Evolutionary conservation across 2,113 vertebrate genomes (phyloP), one percentile per base, ranked within the genome.

Genomic region (Notothenia coriiceps): DNA sequence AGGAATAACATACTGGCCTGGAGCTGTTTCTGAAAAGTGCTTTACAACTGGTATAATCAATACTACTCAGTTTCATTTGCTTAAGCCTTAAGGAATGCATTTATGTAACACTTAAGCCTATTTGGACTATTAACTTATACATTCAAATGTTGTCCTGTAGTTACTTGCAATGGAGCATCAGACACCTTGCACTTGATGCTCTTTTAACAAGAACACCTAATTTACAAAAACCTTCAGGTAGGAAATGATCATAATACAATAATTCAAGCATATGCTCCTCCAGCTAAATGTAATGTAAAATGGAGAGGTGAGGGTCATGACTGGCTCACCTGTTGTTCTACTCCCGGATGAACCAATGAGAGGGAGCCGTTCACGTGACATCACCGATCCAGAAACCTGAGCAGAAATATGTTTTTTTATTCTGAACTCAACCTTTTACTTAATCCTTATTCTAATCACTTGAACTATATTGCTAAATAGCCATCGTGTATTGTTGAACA

Each of bases 291-390:
- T 50, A 7, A 40, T 40, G 35, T 40, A 40, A 40, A 56, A 8
- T 2, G 2, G 51, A 63, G n/a, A 69, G 33, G 29, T 65, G n/a
- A 35, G 18, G 43, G 20, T 70, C 18, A 3, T 51, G 35, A 22
- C 11, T 25, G 33, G 17, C 57, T 79, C 77, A 96, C 94, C 93
- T 90, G 87, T 22, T 72, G 77, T 70, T 85, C 82, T 94, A 29
- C 43, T 88, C 20, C 80, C 70, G 52, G 91, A 85, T 33, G 88
- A 87, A 52, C 82, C 89, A 86, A 95, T 93, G 51, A 83, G 63
- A 71, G 94, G 95, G 46, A 95, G 88, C 11, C 83, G 88, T 50
- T 92, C 86, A 33, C 75, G 84, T 71, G 91, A 81, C 86, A 93
- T 92, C 69, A 77, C 75, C 56, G 43, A 14, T 50, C 44, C 11